Conservation (phyloP, 2,888 invertebrate species). For the Trissonchulus sp. region DNA sequence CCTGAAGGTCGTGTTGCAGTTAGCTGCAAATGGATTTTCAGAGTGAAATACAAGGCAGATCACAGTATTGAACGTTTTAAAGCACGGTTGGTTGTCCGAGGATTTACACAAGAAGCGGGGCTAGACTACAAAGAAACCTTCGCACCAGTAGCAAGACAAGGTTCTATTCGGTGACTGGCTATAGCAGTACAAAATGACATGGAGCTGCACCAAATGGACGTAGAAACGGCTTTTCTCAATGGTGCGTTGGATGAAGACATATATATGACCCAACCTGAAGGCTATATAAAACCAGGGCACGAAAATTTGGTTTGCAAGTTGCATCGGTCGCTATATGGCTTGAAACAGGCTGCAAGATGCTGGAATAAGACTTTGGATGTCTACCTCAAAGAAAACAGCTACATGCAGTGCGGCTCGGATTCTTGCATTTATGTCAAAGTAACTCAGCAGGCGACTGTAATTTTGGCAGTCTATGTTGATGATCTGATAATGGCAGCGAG, state of each 20-base stretch:
- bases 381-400: too few relatives aligned
- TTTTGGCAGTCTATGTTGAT: background rate
- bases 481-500: too few relatives aligned
- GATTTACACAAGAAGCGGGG: conserved; percentile 17
- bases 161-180: conserved; percentile 37
- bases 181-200: conserved; percentile 32
- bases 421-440: background rate
- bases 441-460: too few relatives aligned
- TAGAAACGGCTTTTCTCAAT: conserved; percentile 27
- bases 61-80: background rate
- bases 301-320: conserved; percentile 38
- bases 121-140: conserved; percentile 40
- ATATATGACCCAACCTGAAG: conserved; percentile 40
- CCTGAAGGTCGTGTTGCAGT: too few relatives aligned
- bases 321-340: conserved; percentile 37
- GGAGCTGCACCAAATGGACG: conserved; percentile 14
- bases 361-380: too few relatives aligned
- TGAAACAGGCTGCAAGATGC: conserved; percentile 35
- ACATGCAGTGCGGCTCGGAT: background rate
- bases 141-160: conserved; percentile 34
- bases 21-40: too few relatives aligned
- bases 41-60: too few relatives aligned
- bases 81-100: background rate
- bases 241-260: conserved; percentile 38
- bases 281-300: conserved; percentile 33